phyloP scores from a whole-genome alignment of 2,113 vertebrate species.

The Haliaeetus leucogaster region DNA sequence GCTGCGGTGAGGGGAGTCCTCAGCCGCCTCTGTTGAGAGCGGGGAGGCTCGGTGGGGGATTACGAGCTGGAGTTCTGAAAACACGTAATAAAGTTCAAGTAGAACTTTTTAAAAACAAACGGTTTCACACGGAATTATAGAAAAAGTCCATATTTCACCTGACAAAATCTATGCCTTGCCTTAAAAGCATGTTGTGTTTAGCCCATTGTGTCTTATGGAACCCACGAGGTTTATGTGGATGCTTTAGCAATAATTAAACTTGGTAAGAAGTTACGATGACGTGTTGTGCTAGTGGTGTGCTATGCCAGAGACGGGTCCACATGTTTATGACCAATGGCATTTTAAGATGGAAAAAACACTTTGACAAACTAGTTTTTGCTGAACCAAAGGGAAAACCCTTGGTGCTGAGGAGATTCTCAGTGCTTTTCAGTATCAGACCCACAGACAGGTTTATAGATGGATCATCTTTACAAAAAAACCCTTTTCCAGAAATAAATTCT shows the following conservation, averaged over 20 bases:
- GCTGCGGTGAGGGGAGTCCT: accelerated
- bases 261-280: background rate
- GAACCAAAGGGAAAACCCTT: background rate
- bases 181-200: background rate
- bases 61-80: accelerated
- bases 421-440: background rate
- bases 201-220: accelerated
- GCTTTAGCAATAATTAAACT: background rate
- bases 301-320: background rate
- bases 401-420: background rate
- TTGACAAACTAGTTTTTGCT: background rate
- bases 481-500: background rate
- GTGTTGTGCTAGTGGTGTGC: no score
- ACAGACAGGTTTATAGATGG: background rate
- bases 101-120: accelerated
- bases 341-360: background rate
- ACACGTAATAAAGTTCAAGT: accelerated
- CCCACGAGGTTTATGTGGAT: background rate
- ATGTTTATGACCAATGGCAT: background rate
- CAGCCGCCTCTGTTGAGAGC: accelerated
- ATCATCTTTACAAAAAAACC: background rate
- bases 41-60: accelerated
- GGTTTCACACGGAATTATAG: background rate
- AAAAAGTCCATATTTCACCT: background rate
- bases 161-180: background rate